Evolutionary conservation across 2,888 invertebrate genomes (phyloP), one percentile per base, ranked within the genome.

Genomic region (Molorchus minor): DNA sequence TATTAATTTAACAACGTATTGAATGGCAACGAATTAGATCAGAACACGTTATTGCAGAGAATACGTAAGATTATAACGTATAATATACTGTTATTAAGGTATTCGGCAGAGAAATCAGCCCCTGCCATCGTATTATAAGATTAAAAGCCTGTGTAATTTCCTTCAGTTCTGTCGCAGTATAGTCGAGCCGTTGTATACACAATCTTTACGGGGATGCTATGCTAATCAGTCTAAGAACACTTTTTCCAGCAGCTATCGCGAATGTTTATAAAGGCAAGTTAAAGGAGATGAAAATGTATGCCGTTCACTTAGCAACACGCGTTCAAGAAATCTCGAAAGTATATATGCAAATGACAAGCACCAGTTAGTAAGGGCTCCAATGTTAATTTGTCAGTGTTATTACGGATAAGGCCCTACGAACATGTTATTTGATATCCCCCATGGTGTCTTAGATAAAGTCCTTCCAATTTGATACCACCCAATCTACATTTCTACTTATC

Each of bases 321-420:
- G 59, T 57, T 45, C 54, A 60, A 43, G 66, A 67, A 65, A 69
- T 68, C 68, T 69, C 64, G 64, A 65, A 71, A 72, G n/a, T n/a
- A 74, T 70, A 67, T 74, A 71, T 72, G 73, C 70, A 72, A 72
- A 72, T 71, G 69, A 63, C 65, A 59, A 66, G 56, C 65, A 60
- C 65, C 67, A 70, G 70, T 71, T 72, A 71, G 66, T 68, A 65
- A 67, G 63, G 60, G 65, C 65, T 65, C 66, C 65, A 65, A 73
- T 71, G 70, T 73, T 73, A 72, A 71, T 73, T 73, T 72, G 70
- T 71, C 70, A 67, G 69, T 70, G 72, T 69, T 72, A 71, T 72
- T 72, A 73, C 66, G 70, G 71, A 71, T 70, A 72, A 73, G 71
- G 69, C 70, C 72, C 65, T 68, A 67, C 68, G 69, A 73, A 73